Evolutionary conservation across 2,888 invertebrate genomes (phyloP).

Genomic region (Aspidiotus rigidus): DNA sequence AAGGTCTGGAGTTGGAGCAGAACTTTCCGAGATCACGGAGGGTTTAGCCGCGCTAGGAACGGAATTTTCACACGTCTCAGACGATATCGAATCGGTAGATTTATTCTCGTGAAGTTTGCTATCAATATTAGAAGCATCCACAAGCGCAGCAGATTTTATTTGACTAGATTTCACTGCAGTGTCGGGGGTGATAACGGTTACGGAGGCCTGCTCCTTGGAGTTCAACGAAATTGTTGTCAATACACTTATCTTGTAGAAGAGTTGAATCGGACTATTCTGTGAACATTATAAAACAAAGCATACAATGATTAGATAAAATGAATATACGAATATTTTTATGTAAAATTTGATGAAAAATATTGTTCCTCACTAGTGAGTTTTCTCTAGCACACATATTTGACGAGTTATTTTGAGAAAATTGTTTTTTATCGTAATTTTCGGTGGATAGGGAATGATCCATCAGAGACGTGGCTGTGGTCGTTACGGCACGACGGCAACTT

Average conservation of each 20-base stretch:
- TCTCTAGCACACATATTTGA: too few species aligned
- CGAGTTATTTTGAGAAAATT: too few species aligned
- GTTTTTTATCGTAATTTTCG: too few species aligned
- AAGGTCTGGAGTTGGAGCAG: not conserved
- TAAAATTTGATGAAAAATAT: not conserved
- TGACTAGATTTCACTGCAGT: slow-evolving; percentile 25
- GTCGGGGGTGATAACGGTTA: not conserved
- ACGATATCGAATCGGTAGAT: not conserved
- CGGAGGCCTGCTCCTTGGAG: not conserved
- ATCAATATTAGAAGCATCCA: not conserved
- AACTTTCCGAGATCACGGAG: not conserved
- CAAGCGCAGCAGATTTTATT: slow-evolving; percentile 10
- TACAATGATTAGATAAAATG: not conserved
- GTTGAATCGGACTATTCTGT: slow-evolving; percentile 22
- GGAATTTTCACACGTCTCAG: not conserved
- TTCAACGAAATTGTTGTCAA: not conserved
- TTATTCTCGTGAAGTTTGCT: not conserved
- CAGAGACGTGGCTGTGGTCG: too few species aligned
- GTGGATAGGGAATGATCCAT: too few species aligned
- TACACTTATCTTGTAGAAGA: slow-evolving; percentile 16
- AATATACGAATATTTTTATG: not conserved
- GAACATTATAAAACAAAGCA: slow-evolving; percentile 15
- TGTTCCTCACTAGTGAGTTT: too few species aligned
- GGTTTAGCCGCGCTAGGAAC: not conserved
- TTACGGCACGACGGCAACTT: too few species aligned